Base-by-base conservation (phyloP, 2,113 vertebrate species). In the Pygoscelis antarcticus region DNA sequence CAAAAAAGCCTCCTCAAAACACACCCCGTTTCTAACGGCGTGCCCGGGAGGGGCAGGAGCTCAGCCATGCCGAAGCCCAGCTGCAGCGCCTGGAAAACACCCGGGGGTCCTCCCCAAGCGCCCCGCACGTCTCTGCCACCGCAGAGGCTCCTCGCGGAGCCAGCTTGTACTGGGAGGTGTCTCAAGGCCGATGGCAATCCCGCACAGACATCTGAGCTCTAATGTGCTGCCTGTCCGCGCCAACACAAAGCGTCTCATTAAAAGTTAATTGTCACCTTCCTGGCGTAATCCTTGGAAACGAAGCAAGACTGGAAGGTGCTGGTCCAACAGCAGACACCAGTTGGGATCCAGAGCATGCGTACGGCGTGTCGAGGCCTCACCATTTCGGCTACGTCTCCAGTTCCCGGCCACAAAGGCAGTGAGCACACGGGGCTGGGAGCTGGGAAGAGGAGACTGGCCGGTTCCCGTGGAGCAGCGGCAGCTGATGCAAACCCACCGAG, bases 1-100 rank as follows among this genome's bases (percentile, higher is more conserved):
- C 38, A 4, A 1, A 30, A 65, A 64, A 52, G n/a, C 32, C 64
- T 64, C 22, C 75, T 42, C 3, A 2, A 27, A 49, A 65, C 44
- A 30, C 10, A 0, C 16, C 25, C 64, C 0, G 3, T 7, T 16
- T 46, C 36, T 10, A n/a, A 9, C 13, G 6, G 30, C 0, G 1
- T 10, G 34, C 2, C 26, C 1, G 1, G 49, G 58, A 71, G 20
- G 42, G 16, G 38, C 29, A 25, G 60, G 46, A 47, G 29, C 52
- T 23, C 52, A 10, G 36, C 4, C 3, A 25, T 16, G 46, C 40
- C 3, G 3, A 44, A 44, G 25, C 0, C 23, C 70, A 34, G 81
- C 40, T 18, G 25, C 52, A 42, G 49, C 8, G 0, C 16, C 69
- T 36, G 54, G 72, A 30, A 36, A 40, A 25, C 38, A 30, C 42